Evolutionary conservation across 2,797 vertebrate species (phyloP), one percentile per base, ranked within the genome.

Genomic region (Scolopax rusticola): DNA sequence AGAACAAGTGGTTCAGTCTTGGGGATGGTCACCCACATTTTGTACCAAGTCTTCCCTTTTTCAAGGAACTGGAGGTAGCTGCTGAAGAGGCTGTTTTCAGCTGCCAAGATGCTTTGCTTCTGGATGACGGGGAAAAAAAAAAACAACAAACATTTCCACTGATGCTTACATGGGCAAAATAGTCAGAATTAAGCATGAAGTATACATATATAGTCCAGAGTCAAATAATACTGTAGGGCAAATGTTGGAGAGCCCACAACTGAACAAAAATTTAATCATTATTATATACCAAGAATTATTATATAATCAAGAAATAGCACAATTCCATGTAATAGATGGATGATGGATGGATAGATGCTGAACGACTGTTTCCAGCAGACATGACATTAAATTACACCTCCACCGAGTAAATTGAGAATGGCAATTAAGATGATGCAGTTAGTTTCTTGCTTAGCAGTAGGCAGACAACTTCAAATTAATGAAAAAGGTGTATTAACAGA

Each of bases 11-110:
- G 99, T 82, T 99, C 99, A 6, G 97, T 92, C 90, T 98, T 98
- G 65, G 98, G 98, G 92, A 99, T 98, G 77, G 98, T 97, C 21
- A 97, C 98, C 99, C 98, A 99, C 93, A 98, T 98, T 95, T 99
- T 99, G 82, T 92, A 98, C 99, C 99, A 99, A 89, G 93, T 97
- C 96, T 98, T 99, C 82, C 99, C 98, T 93, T 99, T 98, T 76
- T 99, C 99, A 87, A 99, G 98, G 90, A 99, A 97, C 43, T 98
- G 98, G 73, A 99, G 98, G 94, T 98, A 97, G 81, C 99, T 97
- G 56, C 98, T 98, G 59, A 99, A 97, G 84, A 99, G 87, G 90
- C 98, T 99, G 97, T 98, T 98, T 64, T 98, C 98, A 65, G 94
- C 95, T 3, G 97, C 97, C 47, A 98, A 88, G 75, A 98, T 96